Evolutionary conservation across 2,113 vertebrate species (phyloP).

Genomic region (Taxidea taxus): DNA sequence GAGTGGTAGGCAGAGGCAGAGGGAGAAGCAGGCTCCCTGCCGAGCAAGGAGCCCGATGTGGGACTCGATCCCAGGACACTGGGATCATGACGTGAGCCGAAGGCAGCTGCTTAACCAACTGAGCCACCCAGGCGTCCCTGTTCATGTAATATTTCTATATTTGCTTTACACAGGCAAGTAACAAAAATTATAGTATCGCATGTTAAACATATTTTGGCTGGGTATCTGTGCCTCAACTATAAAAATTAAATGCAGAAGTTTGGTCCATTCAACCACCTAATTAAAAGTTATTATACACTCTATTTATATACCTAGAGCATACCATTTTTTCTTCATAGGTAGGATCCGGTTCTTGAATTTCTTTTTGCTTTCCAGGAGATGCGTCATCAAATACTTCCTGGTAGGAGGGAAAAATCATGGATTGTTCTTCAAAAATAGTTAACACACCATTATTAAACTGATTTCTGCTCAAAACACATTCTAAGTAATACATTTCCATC

Average conservation of each 20-base stretch:
- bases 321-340: constrained; percentile 99
- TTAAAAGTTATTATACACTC: background rate
- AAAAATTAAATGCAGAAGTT: background rate
- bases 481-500: background rate
- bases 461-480: constrained; percentile 40
- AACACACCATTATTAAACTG: background rate
- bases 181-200: background rate
- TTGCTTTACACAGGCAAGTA: background rate
- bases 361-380: constrained; percentile 87
- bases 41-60: too few species aligned
- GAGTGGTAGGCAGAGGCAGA: too few species aligned
- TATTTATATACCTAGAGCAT: constrained; percentile 57
- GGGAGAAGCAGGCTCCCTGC: too few species aligned
- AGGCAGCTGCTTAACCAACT: too few species aligned
- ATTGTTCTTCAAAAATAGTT: constrained; percentile 27
- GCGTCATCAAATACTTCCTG: constrained; percentile 87
- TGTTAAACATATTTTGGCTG: background rate
- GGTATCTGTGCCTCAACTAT: background rate
- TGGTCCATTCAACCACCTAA: background rate
- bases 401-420: constrained; percentile 44
- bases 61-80: too few species aligned
- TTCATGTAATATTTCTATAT: background rate
- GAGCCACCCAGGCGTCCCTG: too few species aligned
- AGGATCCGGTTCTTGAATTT: constrained; percentile 87
- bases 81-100: too few species aligned